phyloP scores from a whole-genome alignment of 2,113 vertebrate genomes.

The Haemorhous mexicanus region DNA sequence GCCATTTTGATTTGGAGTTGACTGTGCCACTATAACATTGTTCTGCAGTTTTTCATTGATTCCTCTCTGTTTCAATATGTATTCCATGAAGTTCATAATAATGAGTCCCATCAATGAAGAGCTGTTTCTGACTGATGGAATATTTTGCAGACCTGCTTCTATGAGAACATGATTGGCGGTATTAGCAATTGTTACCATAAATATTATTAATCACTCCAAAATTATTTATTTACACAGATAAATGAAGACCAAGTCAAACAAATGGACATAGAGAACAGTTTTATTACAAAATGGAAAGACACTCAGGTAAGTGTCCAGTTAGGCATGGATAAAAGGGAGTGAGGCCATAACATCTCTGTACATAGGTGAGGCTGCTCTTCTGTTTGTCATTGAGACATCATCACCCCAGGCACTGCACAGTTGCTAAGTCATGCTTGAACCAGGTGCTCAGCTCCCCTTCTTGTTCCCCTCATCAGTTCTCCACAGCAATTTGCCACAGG shows the following conservation, averaged over 20 bases:
- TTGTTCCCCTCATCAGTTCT: not conserved
- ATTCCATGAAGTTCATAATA: not conserved
- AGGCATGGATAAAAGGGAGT: not conserved
- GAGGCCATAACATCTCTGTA: not conserved
- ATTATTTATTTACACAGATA: constrained; percentile 78
- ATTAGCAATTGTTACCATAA: not conserved
- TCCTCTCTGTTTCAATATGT: not conserved
- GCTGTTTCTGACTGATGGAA: not conserved
- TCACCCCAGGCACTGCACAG: not conserved
- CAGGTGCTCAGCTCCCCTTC: not conserved
- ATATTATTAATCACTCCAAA: not conserved
- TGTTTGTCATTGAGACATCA: not conserved
- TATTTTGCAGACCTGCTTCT: not conserved
- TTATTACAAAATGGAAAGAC: constrained; percentile 95
- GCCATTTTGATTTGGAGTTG: not conserved
- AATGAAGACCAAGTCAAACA: constrained; percentile 92
- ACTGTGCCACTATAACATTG: not conserved
- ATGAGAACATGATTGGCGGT: not conserved
- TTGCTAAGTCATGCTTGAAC: not conserved
- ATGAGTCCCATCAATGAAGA: not conserved
- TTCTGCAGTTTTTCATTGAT: not conserved
- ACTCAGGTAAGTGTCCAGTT: constrained; percentile 77
- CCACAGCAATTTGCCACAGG: not conserved
- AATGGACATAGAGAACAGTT: constrained; percentile 96
- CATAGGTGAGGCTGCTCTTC: not conserved